These are phyloP conservation scores for Anser cygnoides DNA, from an alignment of 2,113 vertebrate species.

Conservation along the genomic window DNA sequence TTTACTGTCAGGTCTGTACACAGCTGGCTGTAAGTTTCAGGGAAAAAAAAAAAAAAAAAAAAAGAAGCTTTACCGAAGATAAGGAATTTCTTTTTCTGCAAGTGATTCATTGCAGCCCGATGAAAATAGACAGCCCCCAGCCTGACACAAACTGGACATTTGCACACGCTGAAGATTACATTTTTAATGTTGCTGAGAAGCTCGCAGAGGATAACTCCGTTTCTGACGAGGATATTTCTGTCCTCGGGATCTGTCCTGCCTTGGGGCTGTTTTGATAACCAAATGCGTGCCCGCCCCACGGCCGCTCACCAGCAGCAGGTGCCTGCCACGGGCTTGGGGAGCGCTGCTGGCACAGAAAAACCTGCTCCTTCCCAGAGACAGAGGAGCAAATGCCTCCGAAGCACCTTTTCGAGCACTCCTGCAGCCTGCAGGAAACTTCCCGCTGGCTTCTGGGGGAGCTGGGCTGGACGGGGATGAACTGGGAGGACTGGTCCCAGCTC, in stretches of 20 bases:
- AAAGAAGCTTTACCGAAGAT: not conserved
- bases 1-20: not conserved
- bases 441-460: not conserved
- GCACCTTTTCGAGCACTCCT: not conserved
- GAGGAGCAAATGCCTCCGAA: not conserved
- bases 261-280: not conserved
- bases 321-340: not conserved
- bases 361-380: accelerated
- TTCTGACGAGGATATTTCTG: not conserved
- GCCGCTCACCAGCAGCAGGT: accelerated
- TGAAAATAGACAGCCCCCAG: not conserved
- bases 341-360: accelerated
- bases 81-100: not conserved
- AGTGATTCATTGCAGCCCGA: not conserved
- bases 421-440: not conserved
- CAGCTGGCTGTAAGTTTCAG: not conserved
- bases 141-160: not conserved
- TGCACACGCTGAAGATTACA: accelerated
- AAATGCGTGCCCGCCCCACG: accelerated
- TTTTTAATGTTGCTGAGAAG: not conserved
- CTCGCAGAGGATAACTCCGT: not conserved
- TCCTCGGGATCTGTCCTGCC: not conserved
- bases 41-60: not conserved
- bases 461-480: not conserved
- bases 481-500: not conserved